Evolutionary conservation across 2,888 invertebrate genomes (phyloP).

Genomic region (Lydus trimaculatus): DNA sequence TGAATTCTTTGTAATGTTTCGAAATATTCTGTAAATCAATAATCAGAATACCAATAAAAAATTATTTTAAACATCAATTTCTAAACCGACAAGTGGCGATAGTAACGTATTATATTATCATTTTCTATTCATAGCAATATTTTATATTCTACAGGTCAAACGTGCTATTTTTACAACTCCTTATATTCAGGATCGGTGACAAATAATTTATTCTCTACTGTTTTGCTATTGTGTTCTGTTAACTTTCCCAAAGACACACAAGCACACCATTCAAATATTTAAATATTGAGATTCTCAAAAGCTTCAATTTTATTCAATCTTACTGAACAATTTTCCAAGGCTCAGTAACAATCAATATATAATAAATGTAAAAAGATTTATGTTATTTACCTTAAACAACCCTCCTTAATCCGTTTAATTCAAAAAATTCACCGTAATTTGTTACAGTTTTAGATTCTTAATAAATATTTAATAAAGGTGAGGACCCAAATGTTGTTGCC

Average conservation of each 20-base stretch:
- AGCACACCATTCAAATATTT: neutral
- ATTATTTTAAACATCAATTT: constrained; percentile 8
- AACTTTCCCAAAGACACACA: neutral
- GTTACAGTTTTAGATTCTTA: neutral
- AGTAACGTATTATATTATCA: constrained; percentile 21
- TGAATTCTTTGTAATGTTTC: too few relatives aligned
- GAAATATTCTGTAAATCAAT: neutral
- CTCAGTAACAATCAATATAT: neutral
- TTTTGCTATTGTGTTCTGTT: neutral
- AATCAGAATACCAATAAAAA: constrained; percentile 1
- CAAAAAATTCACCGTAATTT: neutral
- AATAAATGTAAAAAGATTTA: neutral
- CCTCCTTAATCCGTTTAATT: neutral
- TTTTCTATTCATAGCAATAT: constrained; percentile 23
- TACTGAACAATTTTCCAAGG: neutral
- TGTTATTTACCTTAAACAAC: constrained; percentile 3
- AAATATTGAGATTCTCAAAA: neutral
- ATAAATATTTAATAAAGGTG: neutral
- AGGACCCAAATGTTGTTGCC: neutral
- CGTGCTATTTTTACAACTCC: constrained; percentile 23
- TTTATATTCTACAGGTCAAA: constrained; percentile 30
- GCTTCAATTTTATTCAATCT: neutral
- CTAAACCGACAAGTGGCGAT: neutral
- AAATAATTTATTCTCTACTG: constrained; percentile 12
- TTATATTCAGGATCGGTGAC: constrained; percentile 16